These are phyloP conservation scores for Gortyna flavago DNA, from an alignment of 2,888 invertebrate genomes.

Conservation along the genomic window DNA sequence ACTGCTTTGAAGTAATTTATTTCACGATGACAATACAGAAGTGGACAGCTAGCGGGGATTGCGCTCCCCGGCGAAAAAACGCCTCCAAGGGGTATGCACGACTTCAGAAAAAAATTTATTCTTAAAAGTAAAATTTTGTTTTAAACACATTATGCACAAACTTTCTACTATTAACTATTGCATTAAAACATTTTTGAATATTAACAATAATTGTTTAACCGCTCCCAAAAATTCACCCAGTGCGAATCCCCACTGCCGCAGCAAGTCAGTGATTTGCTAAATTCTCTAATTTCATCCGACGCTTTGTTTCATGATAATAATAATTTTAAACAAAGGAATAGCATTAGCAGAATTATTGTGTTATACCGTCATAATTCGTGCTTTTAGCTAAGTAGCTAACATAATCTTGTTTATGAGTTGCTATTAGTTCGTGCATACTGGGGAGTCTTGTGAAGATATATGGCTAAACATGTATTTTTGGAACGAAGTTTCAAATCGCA, in stretches of 20 bases:
- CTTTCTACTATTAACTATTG: too few species aligned
- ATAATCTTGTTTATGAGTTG: slow-evolving; percentile 19
- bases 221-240: slow-evolving; percentile 5
- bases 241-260: slow-evolving; percentile 5
- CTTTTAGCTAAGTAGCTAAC: slow-evolving; percentile 47
- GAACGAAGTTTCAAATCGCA: neutral
- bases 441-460: neutral
- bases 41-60: too few species aligned
- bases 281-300: slow-evolving; percentile 46
- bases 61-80: too few species aligned
- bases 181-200: too few species aligned
- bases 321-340: slow-evolving; percentile 55
- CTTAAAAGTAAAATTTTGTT: too few species aligned
- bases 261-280: slow-evolving; percentile 52
- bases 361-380: slow-evolving; percentile 36
- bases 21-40: too few species aligned
- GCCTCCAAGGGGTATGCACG: too few species aligned
- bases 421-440: slow-evolving; percentile 22
- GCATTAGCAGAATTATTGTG: slow-evolving; percentile 46
- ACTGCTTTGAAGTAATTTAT: too few species aligned
- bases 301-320: slow-evolving; percentile 56
- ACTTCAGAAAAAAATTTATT: too few species aligned
- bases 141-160: too few species aligned
- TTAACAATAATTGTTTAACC: neutral
- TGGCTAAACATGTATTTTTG: neutral